Evolutionary conservation across 2,888 invertebrate genomes (phyloP).

Genomic region (Epinotia nisella): DNA sequence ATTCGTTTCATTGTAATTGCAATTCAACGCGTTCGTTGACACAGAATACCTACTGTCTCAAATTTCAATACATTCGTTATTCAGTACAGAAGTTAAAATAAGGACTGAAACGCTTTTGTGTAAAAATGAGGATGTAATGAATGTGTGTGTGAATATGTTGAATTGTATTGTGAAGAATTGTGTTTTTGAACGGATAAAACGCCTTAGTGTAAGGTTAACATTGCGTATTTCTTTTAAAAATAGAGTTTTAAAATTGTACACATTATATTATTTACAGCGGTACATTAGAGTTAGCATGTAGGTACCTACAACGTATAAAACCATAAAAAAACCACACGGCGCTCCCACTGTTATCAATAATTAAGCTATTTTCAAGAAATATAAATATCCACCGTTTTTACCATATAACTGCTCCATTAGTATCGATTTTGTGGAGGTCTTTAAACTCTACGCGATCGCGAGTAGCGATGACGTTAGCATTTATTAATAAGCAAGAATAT

Average conservation of each 20-base stretch:
- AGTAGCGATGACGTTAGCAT: conserved; percentile 18
- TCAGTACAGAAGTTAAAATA: too few relatives aligned
- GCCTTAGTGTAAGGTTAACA: too few relatives aligned
- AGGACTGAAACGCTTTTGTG: too few relatives aligned
- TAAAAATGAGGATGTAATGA: too few relatives aligned
- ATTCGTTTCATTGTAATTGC: too few relatives aligned
- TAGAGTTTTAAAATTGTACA: neutral
- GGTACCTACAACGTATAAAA: neutral
- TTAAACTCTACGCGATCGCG: conserved; percentile 48
- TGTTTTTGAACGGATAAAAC: too few relatives aligned
- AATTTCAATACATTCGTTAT: too few relatives aligned
- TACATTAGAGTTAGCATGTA: neutral
- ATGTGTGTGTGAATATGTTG: too few relatives aligned
- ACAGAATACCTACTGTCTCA: too few relatives aligned
- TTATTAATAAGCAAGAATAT: conserved; percentile 29
- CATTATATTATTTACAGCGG: neutral
- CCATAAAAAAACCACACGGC: conserved; percentile 41
- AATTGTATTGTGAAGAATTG: too few relatives aligned
- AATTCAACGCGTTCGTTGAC: too few relatives aligned
- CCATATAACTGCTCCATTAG: conserved; percentile 33
- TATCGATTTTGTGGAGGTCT: conserved; percentile 51
- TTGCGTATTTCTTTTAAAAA: too few relatives aligned
- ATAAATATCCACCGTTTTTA: conserved; percentile 34
- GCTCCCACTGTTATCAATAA: conserved; percentile 48
- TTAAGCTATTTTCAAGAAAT: conserved; percentile 48